These are phyloP conservation scores for Cinclus cinclus DNA, from an alignment of 2,113 vertebrate genomes.

Conservation along the genomic window DNA sequence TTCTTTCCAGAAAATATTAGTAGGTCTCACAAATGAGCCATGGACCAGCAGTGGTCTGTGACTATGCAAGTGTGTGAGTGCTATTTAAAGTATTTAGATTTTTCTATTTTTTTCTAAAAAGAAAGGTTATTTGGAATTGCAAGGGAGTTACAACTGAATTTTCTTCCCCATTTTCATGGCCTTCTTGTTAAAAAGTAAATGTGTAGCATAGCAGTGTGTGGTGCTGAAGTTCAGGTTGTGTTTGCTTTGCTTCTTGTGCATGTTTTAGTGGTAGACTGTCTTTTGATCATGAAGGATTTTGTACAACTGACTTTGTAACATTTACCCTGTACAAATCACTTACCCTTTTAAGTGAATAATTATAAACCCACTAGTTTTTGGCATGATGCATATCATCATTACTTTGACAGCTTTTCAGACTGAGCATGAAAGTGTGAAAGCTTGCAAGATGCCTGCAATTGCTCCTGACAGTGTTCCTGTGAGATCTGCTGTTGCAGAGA, in stretches of 20 bases:
- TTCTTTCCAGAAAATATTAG: neutral
- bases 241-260: neutral
- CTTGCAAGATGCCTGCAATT: neutral
- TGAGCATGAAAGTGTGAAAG: neutral
- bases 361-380: neutral
- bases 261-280: neutral
- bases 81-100: neutral
- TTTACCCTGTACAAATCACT: neutral
- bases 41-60: neutral
- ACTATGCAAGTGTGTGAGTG: neutral
- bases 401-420: neutral
- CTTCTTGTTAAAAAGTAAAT: constrained; percentile 25
- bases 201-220: neutral
- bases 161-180: neutral
- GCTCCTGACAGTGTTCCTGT: neutral
- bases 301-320: neutral
- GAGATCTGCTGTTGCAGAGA: neutral
- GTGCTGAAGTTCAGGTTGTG: constrained; percentile 7
- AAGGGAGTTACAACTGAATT: neutral
- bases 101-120: neutral
- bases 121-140: neutral
- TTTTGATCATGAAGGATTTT: neutral
- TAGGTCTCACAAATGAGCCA: neutral
- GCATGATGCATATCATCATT: neutral
- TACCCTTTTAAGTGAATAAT: neutral